phyloP scores from a whole-genome alignment of 2,797 vertebrate genomes.

The Enteromius anoplus region DNA sequence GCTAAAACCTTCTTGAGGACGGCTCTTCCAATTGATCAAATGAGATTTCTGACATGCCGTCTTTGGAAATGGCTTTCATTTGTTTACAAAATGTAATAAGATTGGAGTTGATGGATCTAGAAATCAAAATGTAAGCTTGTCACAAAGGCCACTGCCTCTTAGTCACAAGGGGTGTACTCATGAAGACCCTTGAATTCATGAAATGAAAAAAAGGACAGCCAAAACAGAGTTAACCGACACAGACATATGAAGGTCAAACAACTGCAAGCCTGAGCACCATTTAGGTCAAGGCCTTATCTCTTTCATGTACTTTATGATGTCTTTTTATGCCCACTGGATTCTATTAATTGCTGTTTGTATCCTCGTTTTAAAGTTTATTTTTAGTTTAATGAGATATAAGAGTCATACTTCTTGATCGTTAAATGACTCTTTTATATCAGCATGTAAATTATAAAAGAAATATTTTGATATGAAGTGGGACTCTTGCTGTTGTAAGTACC shows the following conservation, averaged over 20 bases:
- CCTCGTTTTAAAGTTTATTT: conserved; percentile 16
- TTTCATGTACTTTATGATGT: conserved; percentile 4
- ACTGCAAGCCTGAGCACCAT: neutral
- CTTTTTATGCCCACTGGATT: neutral
- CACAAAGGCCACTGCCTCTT: neutral
- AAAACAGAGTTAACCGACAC: neutral
- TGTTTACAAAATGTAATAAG: neutral
- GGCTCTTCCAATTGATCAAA: neutral
- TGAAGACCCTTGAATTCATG: neutral
- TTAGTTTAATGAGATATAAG: conserved; percentile 8
- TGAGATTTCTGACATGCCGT: neutral
- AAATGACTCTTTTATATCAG: conserved; percentile 18
- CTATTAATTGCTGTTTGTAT: neutral
- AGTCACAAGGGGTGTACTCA: neutral
- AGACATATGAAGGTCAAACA: neutral
- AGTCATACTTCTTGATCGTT: neutral
- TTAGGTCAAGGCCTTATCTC: conserved; percentile 1
- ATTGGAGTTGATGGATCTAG: neutral
- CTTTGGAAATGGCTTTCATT: neutral
- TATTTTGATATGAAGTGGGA: neutral
- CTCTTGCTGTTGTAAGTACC: neutral
- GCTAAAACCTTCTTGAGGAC: neutral
- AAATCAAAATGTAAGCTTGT: neutral
- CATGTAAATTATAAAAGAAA: neutral
- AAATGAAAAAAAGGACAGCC: conserved; percentile 1